Conservation (phyloP, 2,888 invertebrate species). For the Cantharis rustica region DNA sequence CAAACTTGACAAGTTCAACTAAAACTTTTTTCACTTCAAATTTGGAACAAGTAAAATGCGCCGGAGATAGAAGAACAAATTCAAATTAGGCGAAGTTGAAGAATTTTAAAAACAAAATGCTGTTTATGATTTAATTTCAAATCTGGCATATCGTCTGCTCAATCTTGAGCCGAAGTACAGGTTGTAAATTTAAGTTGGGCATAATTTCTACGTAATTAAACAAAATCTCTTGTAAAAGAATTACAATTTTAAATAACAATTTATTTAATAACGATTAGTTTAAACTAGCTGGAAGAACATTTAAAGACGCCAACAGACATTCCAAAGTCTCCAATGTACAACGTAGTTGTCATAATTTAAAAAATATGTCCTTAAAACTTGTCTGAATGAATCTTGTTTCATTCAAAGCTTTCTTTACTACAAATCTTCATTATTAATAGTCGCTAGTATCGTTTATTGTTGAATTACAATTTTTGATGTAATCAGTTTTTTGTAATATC, state of each 20-base stretch:
- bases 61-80: too few relatives aligned
- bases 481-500: neutral
- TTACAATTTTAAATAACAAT: neutral
- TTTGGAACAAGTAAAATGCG: too few relatives aligned
- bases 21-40: too few relatives aligned
- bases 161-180: neutral
- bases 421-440: constrained; percentile 1
- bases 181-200: neutral
- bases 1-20: too few relatives aligned
- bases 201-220: neutral
- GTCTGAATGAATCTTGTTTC: constrained; percentile 3
- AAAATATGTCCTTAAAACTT: constrained; percentile 3
- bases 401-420: neutral
- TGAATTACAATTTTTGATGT: neutral
- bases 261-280: neutral
- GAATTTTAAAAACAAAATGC: too few relatives aligned
- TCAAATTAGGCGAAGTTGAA: too few relatives aligned
- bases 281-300: constrained; percentile 1
- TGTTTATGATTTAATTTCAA: too few relatives aligned
- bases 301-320: neutral
- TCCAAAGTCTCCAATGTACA: constrained; percentile 1
- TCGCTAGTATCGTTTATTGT: neutral
- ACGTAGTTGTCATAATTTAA: neutral
- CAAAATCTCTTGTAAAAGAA: neutral
- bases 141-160: too few relatives aligned